Base-by-base conservation (phyloP, 2,888 invertebrate species). In the Limnephilus marmoratus region DNA sequence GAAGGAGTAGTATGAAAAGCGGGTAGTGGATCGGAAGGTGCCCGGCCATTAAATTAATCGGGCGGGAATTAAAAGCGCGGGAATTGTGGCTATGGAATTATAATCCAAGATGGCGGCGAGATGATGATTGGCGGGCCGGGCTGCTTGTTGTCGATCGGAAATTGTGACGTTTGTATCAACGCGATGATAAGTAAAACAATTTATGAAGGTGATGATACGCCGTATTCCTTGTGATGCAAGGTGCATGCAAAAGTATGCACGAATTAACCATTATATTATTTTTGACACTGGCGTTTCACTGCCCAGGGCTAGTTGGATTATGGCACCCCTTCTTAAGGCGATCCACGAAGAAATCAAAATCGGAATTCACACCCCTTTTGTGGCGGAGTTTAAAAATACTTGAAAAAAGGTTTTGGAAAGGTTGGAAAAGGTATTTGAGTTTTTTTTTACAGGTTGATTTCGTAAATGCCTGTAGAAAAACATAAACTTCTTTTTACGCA, bases 41-140 rank as follows among this genome's bases (percentile, higher is more conserved):
- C 86, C 86, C 41, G n/a, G 29, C 86, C 86, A 86, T 86, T 86
- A 86, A 86, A 86, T 86, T 86, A 86, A 86, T 86, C 49, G 49
- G 49, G 49, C 86, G 86, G 86, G 86, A 86, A 86, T 86, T 86
- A 86, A 86, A 86, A 86, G 86, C n/a, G 86, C 86, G 86, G 86
- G 86, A 86, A 86, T 49, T 68, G 68, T 68, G 68, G 86, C 41
- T 86, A 24, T 86, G 45, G 86, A 86, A 86, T 41, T 49, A 86
- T 86, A 41, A 49, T 45, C 41, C 49, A 86, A 86, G 86, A 86
- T 86, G 86, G 86, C 86, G 86, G 86, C 37, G 37, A 49, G 86
- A 49, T 49, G 86, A 49, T 86, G 86, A 86, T 49, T 49, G 49
- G 49, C 29, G 86, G 41, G 86, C 12, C 83, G 15, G 1, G 86